A percentile compares a stretch with the other conserved stretches of the same genome.
Evolutionary conservation across 2,113 vertebrate species (phyloP).

Genomic region (Eidolon helvum): DNA sequence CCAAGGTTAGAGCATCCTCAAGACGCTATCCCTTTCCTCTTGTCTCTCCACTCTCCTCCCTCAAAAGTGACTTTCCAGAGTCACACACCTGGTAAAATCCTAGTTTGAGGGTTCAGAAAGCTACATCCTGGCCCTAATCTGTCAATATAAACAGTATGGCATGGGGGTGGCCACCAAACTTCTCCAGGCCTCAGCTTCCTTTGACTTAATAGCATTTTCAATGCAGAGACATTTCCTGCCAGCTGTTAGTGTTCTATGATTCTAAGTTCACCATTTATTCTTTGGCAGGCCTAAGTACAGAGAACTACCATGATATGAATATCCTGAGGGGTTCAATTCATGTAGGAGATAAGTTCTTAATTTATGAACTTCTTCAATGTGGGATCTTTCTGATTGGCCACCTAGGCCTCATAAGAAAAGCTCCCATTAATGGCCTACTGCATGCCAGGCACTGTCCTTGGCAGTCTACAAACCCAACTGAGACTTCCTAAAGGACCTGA

Average conservation of each 20-base stretch:
- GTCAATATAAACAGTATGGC: background rate
- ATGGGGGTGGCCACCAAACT: background rate
- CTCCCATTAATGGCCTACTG: background rate
- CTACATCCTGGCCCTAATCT: background rate
- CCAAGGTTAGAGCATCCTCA: background rate
- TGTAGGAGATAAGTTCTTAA: background rate
- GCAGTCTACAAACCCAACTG: background rate
- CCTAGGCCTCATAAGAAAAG: background rate
- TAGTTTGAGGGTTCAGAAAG: background rate
- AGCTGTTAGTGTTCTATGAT: background rate
- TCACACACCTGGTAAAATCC: background rate
- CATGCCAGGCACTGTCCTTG: background rate
- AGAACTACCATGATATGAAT: background rate
- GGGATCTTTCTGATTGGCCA: background rate
- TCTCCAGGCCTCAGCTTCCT: background rate
- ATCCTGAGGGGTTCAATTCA: background rate
- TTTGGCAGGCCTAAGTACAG: background rate
- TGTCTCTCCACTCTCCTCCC: background rate
- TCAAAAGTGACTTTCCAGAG: background rate
- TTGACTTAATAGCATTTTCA: background rate
- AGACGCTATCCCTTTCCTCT: background rate
- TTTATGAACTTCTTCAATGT: background rate
- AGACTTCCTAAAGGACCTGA: background rate
- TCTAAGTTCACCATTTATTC: background rate
- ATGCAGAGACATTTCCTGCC: background rate